Percentiles rank a stretch among this genome's conserved stretches.
Evolutionary conservation across 1,140 invertebrate genomes (phyloP).

Genomic region (Drosophila azteca): DNA sequence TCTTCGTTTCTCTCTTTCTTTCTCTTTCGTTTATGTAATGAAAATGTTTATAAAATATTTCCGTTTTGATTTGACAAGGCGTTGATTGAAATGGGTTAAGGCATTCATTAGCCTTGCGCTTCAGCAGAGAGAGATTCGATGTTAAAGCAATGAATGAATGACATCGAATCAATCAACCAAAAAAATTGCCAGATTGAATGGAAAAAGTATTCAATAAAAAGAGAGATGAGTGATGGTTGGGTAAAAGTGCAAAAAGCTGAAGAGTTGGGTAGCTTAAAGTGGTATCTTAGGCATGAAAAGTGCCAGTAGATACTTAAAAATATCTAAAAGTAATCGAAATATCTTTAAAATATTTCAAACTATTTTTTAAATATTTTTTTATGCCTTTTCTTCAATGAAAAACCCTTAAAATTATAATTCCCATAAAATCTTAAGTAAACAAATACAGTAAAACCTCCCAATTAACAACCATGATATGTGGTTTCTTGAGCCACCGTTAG

Average conservation of each 20-base stretch:
- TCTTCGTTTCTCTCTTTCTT: not conserved
- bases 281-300: too few relatives aligned
- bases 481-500: conserved; percentile 17
- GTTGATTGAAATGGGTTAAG: conserved; percentile 75
- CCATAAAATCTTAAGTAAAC: too few relatives aligned
- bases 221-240: not conserved
- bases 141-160: conserved; percentile 27
- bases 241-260: too few relatives aligned
- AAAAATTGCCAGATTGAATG: not conserved
- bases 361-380: too few relatives aligned
- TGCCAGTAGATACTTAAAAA: too few relatives aligned
- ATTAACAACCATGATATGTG: conserved; percentile 27
- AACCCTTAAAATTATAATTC: too few relatives aligned
- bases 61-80: conserved; percentile 67
- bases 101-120: conserved; percentile 53
- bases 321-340: too few relatives aligned
- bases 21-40: conserved; percentile 34
- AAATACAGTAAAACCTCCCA: not conserved
- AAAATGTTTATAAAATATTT: conserved; percentile 81
- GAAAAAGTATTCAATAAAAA: not conserved
- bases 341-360: too few relatives aligned
- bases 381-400: too few relatives aligned
- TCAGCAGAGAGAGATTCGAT: conserved; percentile 29
- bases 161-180: not conserved
- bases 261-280: too few relatives aligned